These are phyloP conservation scores for Zonotrichia albicollis DNA, from an alignment of 2,797 vertebrate species.

Conservation along the genomic window DNA sequence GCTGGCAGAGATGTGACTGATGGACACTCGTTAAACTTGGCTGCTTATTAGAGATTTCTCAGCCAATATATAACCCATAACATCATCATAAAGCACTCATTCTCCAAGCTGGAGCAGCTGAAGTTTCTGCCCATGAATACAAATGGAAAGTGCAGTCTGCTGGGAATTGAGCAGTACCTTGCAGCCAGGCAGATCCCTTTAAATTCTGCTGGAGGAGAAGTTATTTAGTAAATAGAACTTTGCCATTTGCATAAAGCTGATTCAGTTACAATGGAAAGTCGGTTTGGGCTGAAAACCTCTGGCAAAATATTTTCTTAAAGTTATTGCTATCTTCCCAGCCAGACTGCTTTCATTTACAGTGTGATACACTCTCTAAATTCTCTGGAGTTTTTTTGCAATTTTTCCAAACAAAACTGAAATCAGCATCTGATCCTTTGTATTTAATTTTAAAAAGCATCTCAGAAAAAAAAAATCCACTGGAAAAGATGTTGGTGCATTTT, in stretches of 20 bases:
- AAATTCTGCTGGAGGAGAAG: not conserved
- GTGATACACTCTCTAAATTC: not conserved
- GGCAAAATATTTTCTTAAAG: not conserved
- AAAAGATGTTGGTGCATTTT: not conserved
- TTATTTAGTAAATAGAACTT: constrained; percentile 17
- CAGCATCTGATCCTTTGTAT: not conserved
- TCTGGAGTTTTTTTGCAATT: not conserved
- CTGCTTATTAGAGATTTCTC: not conserved
- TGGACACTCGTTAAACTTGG: not conserved
- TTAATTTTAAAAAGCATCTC: not conserved
- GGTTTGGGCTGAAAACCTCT: not conserved
- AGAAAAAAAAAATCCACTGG: not conserved
- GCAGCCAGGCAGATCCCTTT: not conserved
- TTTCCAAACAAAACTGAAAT: not conserved
- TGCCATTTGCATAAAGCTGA: constrained; percentile 5
- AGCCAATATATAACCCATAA: not conserved
- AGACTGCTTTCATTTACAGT: not conserved
- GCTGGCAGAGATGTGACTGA: not conserved
- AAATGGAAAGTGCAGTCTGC: not conserved
- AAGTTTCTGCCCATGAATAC: not conserved
- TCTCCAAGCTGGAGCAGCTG: not conserved
- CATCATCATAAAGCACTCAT: not conserved
- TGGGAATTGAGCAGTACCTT: not conserved
- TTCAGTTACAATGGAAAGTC: not conserved
- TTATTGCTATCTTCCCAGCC: not conserved